phyloP scores from a whole-genome alignment of 2,797 vertebrate species.

The Sebastes itinus region DNA sequence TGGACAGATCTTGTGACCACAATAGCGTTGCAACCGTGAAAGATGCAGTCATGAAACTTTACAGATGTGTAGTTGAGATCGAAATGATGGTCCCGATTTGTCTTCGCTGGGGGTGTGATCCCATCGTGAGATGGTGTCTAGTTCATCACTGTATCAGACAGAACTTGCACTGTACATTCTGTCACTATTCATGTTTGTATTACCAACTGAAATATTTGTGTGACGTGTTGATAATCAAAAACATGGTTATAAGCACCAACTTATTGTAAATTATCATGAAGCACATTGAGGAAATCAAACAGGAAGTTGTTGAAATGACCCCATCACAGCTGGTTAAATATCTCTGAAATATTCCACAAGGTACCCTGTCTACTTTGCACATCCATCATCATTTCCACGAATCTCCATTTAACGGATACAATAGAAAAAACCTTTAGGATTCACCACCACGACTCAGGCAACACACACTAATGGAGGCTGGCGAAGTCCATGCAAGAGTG shows the following conservation, averaged over 20 bases:
- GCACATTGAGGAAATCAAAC: background rate
- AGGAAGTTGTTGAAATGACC: background rate
- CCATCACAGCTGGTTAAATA: background rate
- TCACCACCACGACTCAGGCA: background rate
- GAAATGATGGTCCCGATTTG: background rate
- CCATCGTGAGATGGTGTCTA: background rate
- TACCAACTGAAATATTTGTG: background rate
- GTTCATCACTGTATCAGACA: background rate
- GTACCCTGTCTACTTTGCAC: background rate
- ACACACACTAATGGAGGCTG: constrained; percentile 21
- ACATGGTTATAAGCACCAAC: background rate
- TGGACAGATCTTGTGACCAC: too few relatives aligned
- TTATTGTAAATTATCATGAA: background rate
- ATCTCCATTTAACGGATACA: constrained; percentile 9
- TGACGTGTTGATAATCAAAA: background rate
- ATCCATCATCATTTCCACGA: constrained; percentile 4
- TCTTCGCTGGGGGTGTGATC: background rate
- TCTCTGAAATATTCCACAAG: background rate
- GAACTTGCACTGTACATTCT: background rate
- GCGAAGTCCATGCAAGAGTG: constrained; percentile 34
- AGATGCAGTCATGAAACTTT: too few relatives aligned
- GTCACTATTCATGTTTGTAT: background rate
- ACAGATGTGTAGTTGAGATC: background rate
- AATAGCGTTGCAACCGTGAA: too few relatives aligned
- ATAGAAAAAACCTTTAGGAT: constrained; percentile 14